Evolutionary conservation across 1,140 invertebrate species (phyloP).

Genomic region (Lepidostoma basale): DNA sequence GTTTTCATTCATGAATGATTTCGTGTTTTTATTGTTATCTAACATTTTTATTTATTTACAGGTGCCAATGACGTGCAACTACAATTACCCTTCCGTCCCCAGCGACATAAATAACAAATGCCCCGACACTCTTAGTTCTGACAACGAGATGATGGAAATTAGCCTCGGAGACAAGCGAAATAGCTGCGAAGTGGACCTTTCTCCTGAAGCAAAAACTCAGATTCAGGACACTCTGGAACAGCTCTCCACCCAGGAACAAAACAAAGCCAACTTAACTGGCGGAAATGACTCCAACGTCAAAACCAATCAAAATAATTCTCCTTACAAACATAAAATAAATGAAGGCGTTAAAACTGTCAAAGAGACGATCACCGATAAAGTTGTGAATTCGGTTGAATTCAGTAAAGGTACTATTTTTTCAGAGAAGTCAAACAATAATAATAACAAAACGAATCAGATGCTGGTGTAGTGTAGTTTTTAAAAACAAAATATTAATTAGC

Average conservation of each 20-base stretch:
- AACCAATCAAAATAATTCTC: neutral
- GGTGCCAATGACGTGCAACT: slow-evolving; percentile 39
- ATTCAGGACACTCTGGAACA: neutral
- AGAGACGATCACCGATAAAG: neutral
- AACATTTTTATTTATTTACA: slow-evolving; percentile 9
- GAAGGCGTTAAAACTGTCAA: neutral
- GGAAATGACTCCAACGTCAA: neutral
- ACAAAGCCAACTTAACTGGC: neutral
- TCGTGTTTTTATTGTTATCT: neutral
- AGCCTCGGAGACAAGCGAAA: slow-evolving; percentile 29
- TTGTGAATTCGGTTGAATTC: neutral
- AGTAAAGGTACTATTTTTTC: neutral
- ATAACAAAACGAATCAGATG: neutral
- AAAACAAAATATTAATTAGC: too few species aligned
- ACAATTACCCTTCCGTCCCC: neutral
- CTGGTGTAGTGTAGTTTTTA: neutral
- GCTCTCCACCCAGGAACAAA: neutral
- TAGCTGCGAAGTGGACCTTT: neutral
- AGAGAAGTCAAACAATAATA: neutral
- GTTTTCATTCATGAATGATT: neutral
- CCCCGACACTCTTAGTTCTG: slow-evolving; percentile 30
- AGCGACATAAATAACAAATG: slow-evolving; percentile 32
- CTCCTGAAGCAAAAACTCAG: neutral
- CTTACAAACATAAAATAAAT: neutral
- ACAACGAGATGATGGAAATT: slow-evolving; percentile 43